Base-by-base conservation (phyloP, 2,797 vertebrate genomes). In the Lithobates sylvaticus region DNA sequence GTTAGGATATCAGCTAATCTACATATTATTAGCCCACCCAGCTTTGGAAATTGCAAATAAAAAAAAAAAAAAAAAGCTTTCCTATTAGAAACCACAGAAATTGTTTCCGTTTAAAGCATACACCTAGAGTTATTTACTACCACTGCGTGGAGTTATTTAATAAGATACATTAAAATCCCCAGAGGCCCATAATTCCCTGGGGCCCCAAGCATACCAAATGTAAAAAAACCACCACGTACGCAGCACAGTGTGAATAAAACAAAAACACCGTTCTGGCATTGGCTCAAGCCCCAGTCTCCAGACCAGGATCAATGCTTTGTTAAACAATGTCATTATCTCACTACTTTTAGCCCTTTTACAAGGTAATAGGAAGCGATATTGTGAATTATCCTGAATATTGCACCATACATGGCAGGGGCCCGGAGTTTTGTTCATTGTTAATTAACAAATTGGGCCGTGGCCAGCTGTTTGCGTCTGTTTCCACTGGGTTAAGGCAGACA, bases 401-500 rank as follows among this genome's bases (percentile, higher is more conserved):
- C 81, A 18, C 81, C 69, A 27, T 32, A 50, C 70, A 68, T 87
- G 81, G 69, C 81, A 84, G 81, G 76, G 81, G 74, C 42, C 44
- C 73, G 27, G 88, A 89, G 89, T 89, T 89, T 89, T 89, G 80
- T 86, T 84, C 90, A 88, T 91, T 85, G 78, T 92, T 96, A 97
- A 97, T 96, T 96, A 96, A 94, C 92, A 92, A 92, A 91, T 88
- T 94, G 94, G 93, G 89, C 80, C 42, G 75, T 89, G 86, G 93
- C 95, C 95, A 95, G 91, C 89, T 89, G 83, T 89, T 90, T 80
- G 84, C 88, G 81, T 89, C 91, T 89, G 91, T 90, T 95, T 94
- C 92, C 91, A 90, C 71, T 89, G 93, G 93, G 91, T 91, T 91
- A 42, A 87, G 89, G 92, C 92, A 94, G 94, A 95, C 94, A 94